Evolutionary conservation across 2,888 invertebrate genomes (phyloP).

Genomic region (Ellobium chinense): DNA sequence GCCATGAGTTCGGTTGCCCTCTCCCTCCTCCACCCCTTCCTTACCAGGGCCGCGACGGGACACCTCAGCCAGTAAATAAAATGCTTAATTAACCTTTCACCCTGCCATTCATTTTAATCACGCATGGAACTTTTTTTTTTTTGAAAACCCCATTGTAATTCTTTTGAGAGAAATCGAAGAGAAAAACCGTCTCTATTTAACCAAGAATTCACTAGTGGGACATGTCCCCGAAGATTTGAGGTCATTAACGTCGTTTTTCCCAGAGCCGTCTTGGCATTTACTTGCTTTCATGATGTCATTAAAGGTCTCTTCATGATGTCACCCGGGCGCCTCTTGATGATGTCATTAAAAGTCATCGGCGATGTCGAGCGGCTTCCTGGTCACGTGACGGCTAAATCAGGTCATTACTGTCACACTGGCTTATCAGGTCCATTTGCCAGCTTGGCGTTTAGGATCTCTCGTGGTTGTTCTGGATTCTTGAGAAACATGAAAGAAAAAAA

Average conservation of each 20-base stretch:
- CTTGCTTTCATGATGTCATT: constrained; percentile 29
- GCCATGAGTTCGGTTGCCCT: too few species aligned
- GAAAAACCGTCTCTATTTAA: not conserved
- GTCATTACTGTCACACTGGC: constrained; percentile 38
- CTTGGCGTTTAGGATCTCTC: not conserved
- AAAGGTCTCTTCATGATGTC: constrained; percentile 38
- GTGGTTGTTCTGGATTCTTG: not conserved
- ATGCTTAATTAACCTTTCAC: too few species aligned
- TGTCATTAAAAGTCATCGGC: constrained; percentile 40
- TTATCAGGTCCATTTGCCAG: constrained; percentile 6
- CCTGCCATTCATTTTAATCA: too few species aligned
- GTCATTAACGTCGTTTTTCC: constrained; percentile 37
- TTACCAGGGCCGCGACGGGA: too few species aligned
- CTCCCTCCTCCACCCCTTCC: too few species aligned
- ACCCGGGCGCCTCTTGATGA: constrained; percentile 20
- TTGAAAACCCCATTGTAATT: too few species aligned
- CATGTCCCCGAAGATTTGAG: constrained; percentile 10
- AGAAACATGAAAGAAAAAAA: not conserved
- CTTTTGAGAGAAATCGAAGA: too few species aligned
- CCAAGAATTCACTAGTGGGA: not conserved
- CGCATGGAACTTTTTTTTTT: too few species aligned
- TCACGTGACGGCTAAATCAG: constrained; percentile 28
- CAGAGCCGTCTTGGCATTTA: constrained; percentile 19
- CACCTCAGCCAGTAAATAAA: too few species aligned
- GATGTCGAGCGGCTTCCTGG: constrained; percentile 36